phyloP scores from a whole-genome alignment of 1,140 invertebrate species.

The Mactra quadrangularis region DNA sequence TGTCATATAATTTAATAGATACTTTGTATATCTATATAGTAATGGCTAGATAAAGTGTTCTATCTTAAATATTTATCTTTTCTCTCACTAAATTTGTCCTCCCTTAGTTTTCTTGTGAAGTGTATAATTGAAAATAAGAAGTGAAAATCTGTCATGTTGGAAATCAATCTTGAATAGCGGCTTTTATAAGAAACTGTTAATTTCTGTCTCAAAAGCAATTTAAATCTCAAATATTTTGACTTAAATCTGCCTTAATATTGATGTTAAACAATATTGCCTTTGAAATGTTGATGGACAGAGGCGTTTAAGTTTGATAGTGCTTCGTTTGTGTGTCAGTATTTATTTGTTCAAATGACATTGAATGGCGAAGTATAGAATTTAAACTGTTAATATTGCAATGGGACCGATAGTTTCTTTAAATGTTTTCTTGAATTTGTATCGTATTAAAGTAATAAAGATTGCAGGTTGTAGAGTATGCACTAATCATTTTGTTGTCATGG shows the following conservation, averaged over 20 bases:
- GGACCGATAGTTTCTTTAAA: slow-evolving; percentile 26
- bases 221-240: slow-evolving; percentile 63
- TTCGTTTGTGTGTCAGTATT: slow-evolving; percentile 38
- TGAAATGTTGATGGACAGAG: slow-evolving; percentile 35
- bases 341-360: slow-evolving; percentile 32
- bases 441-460: slow-evolving; percentile 36
- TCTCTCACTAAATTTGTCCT: no score
- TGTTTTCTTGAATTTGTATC: slow-evolving; percentile 21
- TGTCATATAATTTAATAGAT: no score
- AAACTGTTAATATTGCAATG: slow-evolving; percentile 43
- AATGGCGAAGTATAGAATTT: slow-evolving; percentile 35
- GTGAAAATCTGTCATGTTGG: slow-evolving; percentile 38
- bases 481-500: no score
- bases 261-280: slow-evolving; percentile 47
- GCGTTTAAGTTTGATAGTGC: slow-evolving; percentile 24
- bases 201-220: slow-evolving; percentile 50
- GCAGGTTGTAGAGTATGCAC: not conserved
- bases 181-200: slow-evolving; percentile 53
- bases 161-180: slow-evolving; percentile 39
- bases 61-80: no score
- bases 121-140: slow-evolving; percentile 48
- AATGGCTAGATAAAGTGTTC: no score
- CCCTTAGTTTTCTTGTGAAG: not conserved
- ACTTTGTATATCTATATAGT: no score
- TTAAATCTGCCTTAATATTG: slow-evolving; percentile 54